A percentile compares a stretch with the other conserved stretches of the same genome.
Evolutionary conservation across 2,888 invertebrate genomes (phyloP).

Genomic region (Agrochola lota): DNA sequence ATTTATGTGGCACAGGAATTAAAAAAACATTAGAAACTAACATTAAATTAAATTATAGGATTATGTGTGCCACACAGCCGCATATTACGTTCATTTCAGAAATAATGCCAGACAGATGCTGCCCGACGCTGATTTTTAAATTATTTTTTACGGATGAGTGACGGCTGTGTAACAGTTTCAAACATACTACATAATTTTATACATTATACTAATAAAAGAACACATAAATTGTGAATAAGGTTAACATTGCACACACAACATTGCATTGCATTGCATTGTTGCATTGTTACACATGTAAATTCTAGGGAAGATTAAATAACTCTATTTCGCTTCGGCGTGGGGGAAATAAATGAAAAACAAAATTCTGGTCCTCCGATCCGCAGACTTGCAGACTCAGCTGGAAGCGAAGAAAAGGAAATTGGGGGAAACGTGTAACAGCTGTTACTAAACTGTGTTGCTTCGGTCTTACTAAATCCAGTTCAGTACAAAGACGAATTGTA

Average conservation of each 20-base stretch:
- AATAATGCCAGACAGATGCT: neutral
- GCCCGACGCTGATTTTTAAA: neutral
- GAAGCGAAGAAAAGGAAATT: slow-evolving; percentile 21
- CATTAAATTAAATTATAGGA: neutral
- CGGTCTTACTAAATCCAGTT: slow-evolving; percentile 1
- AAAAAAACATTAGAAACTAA: neutral
- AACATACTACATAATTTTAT: neutral
- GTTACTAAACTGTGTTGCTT: slow-evolving; percentile 1
- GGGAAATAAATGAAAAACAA: slow-evolving; percentile 10
- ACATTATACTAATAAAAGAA: neutral
- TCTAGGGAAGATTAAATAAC: neutral
- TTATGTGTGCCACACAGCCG: neutral
- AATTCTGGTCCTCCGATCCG: neutral
- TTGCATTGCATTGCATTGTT: no score
- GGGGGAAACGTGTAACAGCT: slow-evolving; percentile 19
- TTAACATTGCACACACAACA: no score
- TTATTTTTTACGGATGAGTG: neutral
- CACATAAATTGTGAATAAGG: no score
- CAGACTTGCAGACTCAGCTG: slow-evolving; percentile 13
- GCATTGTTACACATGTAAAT: no score
- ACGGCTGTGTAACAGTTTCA: neutral
- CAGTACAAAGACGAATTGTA: neutral
- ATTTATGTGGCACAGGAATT: no score
- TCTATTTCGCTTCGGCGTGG: neutral
- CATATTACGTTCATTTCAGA: neutral